Evolutionary conservation across 2,113 vertebrate genomes (phyloP).

Genomic region (Erythrolamprus reginae): DNA sequence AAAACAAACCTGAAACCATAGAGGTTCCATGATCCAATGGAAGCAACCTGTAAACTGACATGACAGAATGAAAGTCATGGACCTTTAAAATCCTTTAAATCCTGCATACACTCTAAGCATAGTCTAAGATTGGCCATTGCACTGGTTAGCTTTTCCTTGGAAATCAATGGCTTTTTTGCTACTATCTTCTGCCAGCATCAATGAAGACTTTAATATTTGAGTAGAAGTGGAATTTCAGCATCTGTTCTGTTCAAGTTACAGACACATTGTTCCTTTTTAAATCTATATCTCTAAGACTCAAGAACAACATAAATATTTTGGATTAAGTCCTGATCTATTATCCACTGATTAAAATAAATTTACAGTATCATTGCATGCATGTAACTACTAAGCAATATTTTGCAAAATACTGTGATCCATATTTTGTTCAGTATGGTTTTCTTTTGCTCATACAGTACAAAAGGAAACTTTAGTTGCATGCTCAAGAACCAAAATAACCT

Average conservation of each 20-base stretch:
- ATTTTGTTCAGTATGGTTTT: neutral
- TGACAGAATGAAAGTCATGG: neutral
- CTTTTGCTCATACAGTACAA: neutral
- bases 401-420: neutral
- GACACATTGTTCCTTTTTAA: neutral
- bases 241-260: neutral
- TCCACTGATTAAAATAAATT: neutral
- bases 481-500: neutral
- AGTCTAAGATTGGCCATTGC: neutral
- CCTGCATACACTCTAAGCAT: neutral
- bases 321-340: neutral
- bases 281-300: neutral
- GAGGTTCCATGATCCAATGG: neutral
- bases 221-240: neutral
- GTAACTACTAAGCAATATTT: neutral
- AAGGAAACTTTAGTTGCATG: neutral
- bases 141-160: neutral
- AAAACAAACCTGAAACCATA: neutral
- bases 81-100: neutral
- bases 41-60: neutral
- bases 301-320: neutral
- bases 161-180: neutral
- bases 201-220: neutral
- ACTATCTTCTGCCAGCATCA: neutral
- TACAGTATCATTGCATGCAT: neutral